phyloP scores from a whole-genome alignment of 1,140 invertebrate species.

The Mercenaria mercenaria region DNA sequence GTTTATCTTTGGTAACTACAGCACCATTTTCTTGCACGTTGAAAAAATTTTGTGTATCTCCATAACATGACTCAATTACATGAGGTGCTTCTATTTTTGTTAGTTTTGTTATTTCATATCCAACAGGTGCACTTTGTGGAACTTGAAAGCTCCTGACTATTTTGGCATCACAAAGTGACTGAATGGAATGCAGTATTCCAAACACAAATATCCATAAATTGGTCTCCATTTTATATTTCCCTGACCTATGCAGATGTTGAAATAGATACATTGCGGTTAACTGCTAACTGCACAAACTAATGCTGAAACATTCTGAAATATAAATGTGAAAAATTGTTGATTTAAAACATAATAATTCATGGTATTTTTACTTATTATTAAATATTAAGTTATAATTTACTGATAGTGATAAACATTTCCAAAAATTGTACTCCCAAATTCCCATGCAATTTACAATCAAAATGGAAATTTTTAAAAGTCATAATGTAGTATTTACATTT shows the following conservation, averaged over 20 bases:
- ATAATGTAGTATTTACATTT: conserved; percentile 16
- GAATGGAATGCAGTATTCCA: conserved; percentile 25
- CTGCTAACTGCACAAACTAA: not conserved
- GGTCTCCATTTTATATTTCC: not conserved
- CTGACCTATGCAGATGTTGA: not conserved
- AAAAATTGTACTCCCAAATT: too few species aligned
- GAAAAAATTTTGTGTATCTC: not conserved
- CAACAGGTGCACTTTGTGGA: not conserved
- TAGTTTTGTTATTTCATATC: conserved; percentile 34
- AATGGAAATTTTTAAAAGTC: too few species aligned
- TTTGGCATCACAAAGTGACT: not conserved
- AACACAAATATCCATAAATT: not conserved
- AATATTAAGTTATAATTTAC: not conserved
- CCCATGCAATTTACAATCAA: too few species aligned
- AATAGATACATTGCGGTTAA: not conserved
- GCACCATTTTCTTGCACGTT: not conserved
- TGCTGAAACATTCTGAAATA: conserved; percentile 15
- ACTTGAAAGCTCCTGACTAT: not conserved
- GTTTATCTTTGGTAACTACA: conserved; percentile 32
- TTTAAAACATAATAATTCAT: not conserved
- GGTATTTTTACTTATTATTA: not conserved
- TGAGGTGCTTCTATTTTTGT: not conserved
- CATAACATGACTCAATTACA: conserved; percentile 9
- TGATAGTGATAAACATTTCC: too few species aligned
- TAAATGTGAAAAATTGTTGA: not conserved